A percentile compares a stretch with the other conserved stretches of the same genome.
Evolutionary conservation across 2,113 vertebrate species (phyloP).

Genomic region (Dipodomys ordii): DNA sequence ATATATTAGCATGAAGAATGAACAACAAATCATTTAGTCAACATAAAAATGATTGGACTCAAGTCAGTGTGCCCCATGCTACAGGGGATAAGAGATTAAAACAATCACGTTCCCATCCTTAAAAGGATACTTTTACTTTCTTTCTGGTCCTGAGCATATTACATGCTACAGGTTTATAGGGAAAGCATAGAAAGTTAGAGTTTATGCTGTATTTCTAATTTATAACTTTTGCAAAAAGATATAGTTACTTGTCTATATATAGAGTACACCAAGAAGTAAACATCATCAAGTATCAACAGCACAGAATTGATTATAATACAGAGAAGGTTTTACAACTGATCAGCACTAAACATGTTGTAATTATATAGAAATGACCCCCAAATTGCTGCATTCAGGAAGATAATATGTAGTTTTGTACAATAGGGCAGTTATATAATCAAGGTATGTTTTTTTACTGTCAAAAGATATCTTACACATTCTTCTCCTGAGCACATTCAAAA

Average conservation of each 20-base stretch:
- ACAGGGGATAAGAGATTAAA: background rate
- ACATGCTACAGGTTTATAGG: background rate
- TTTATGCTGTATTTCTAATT: background rate
- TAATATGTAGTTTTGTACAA: background rate
- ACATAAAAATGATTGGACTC: background rate
- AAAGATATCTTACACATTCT: background rate
- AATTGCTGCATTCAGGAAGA: background rate
- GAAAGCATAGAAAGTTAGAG: background rate
- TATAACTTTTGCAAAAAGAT: background rate
- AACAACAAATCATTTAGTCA: background rate
- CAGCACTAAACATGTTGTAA: background rate
- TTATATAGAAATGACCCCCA: background rate
- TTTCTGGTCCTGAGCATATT: background rate
- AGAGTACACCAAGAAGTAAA: background rate
- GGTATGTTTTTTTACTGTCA: background rate
- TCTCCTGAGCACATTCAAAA: background rate
- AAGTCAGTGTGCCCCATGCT: background rate
- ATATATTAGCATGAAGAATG: background rate
- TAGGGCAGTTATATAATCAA: background rate
- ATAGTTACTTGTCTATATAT: background rate
- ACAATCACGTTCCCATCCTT: background rate
- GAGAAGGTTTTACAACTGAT: background rate
- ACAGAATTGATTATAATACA: background rate
- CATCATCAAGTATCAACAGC: background rate
- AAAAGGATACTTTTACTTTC: background rate